Percentiles rank a stretch among this genome's conserved stretches.
phyloP scores from a whole-genome alignment of 2,797 vertebrate genomes.

The Nyctalus aviator region DNA sequence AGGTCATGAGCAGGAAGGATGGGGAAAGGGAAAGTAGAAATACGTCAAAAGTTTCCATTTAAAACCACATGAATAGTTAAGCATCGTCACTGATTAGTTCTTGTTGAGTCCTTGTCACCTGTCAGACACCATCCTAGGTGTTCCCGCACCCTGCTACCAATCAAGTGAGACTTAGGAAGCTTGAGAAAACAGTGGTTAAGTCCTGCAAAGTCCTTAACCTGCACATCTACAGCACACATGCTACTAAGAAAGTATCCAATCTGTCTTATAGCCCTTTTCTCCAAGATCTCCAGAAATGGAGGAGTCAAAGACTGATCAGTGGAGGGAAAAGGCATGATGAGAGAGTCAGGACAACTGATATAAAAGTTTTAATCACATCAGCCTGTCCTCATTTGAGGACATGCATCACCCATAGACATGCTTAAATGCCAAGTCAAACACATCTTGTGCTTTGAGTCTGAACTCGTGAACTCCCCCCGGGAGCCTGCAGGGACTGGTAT shows the following conservation, averaged over 20 bases:
- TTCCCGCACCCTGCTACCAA: not conserved
- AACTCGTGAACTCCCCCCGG: constrained; percentile 86
- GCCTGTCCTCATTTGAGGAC: constrained; percentile 81
- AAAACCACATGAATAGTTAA: not conserved
- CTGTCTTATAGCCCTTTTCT: constrained; percentile 43
- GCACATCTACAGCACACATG: not conserved
- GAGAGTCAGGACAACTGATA: constrained; percentile 79
- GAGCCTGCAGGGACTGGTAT: constrained; percentile 81
- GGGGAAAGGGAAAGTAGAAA: constrained; percentile 64
- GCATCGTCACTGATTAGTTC: not conserved
- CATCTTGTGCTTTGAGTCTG: constrained; percentile 83
- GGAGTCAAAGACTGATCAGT: constrained; percentile 25
- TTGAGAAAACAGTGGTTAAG: not conserved
- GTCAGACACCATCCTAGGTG: not conserved
- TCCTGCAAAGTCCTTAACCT: not conserved
- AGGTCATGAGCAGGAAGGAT: not conserved
- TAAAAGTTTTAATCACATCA: constrained; percentile 79
- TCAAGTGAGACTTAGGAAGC: not conserved
- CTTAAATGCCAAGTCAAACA: constrained; percentile 86
- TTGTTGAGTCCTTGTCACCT: not conserved
- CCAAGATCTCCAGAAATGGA: constrained; percentile 10
- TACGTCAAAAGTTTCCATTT: not conserved
- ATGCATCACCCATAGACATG: constrained; percentile 83
- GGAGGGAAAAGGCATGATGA: constrained; percentile 58
- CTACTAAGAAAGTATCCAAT: not conserved